Percentiles rank a stretch among this genome's conserved stretches.
phyloP scores from a whole-genome alignment of 1,140 invertebrate species.

The Harpegnathos saltator region DNA sequence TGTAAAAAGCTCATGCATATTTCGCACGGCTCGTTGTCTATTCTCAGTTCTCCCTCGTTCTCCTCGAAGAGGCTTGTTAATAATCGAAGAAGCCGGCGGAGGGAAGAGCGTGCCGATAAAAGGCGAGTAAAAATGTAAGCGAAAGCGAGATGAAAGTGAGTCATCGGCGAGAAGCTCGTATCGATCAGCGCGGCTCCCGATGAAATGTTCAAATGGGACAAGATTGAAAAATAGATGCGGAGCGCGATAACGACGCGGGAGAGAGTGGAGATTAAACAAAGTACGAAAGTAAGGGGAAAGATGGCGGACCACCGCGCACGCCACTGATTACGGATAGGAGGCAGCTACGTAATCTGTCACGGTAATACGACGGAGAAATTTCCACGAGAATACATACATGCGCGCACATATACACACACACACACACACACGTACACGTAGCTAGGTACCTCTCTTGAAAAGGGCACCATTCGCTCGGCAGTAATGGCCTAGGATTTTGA shows the following conservation, averaged over 20 bases:
- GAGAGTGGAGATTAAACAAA: slow-evolving; percentile 2
- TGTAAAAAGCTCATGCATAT: slow-evolving; percentile 9
- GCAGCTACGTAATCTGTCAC: slow-evolving; percentile 68
- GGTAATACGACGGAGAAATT: slow-evolving; percentile 66
- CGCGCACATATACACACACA: neutral
- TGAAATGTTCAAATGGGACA: slow-evolving; percentile 10
- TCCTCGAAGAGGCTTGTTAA: neutral
- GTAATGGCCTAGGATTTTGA: slow-evolving; percentile 81
- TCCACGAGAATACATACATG: slow-evolving; percentile 55
- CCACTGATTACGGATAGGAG: slow-evolving; percentile 61
- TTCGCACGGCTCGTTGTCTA: slow-evolving; percentile 11
- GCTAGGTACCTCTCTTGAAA: slow-evolving; percentile 72
- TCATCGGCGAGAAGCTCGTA: slow-evolving; percentile 17
- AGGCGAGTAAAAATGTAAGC: neutral
- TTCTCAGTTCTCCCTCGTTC: neutral
- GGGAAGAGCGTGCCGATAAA: neutral
- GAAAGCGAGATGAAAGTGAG: slow-evolving; percentile 30
- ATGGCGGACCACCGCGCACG: slow-evolving; percentile 30
- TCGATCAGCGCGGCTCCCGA: slow-evolving; percentile 41
- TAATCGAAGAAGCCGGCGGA: slow-evolving; percentile 6
- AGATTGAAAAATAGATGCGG: slow-evolving; percentile 30
- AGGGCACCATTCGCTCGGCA: slow-evolving; percentile 73
- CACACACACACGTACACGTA: slow-evolving; percentile 41
- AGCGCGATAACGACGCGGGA: neutral
- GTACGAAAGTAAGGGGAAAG: slow-evolving; percentile 15